Evolutionary conservation across 2,113 vertebrate genomes (phyloP).

Genomic region (Mesocricetus auratus): DNA sequence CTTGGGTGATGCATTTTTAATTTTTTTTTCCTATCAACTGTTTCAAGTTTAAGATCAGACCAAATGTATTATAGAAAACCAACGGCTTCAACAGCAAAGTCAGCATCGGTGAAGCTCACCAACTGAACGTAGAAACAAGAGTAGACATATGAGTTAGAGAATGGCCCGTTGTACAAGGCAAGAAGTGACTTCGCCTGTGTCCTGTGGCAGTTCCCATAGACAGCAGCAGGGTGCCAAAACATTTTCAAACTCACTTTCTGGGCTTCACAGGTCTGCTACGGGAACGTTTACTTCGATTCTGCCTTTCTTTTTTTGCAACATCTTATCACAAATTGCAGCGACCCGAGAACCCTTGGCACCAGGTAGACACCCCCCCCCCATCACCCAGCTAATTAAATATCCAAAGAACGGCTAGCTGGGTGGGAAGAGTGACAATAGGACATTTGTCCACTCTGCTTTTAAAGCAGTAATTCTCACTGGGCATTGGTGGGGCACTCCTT

Average conservation of each 20-base stretch:
- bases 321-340: neutral
- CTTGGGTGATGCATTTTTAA: neutral
- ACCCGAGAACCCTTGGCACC: neutral
- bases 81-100: constrained; percentile 43
- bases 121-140: constrained; percentile 22
- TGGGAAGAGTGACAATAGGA: neutral
- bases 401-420: neutral
- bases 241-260: constrained; percentile 26
- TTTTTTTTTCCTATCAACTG: neutral
- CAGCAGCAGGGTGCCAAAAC: neutral
- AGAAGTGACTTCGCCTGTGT: neutral
- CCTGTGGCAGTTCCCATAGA: neutral
- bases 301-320: neutral
- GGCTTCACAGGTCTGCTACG: neutral
- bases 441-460: neutral
- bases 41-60: constrained; percentile 17
- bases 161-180: neutral
- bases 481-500: too few relatives aligned
- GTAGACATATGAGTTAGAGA: neutral
- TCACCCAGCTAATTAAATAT: neutral
- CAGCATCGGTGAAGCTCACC: constrained; percentile 45
- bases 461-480: neutral
- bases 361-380: neutral
- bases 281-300: neutral
- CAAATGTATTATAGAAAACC: constrained; percentile 35